These are phyloP conservation scores for Knipowitschia caucasica DNA, from an alignment of 2,797 vertebrate species.

Conservation along the genomic window DNA sequence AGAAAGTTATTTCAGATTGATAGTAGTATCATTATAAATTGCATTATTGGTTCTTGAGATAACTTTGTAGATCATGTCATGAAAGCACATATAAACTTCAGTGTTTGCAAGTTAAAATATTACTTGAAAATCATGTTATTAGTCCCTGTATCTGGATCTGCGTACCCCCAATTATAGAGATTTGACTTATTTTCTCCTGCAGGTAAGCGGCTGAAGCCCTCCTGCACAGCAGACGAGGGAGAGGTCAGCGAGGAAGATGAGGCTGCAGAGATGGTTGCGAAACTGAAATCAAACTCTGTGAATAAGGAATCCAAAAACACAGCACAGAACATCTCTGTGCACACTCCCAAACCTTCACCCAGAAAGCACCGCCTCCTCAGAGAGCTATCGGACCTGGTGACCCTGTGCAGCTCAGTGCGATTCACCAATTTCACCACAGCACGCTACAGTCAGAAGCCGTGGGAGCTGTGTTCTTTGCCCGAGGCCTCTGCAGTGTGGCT, in stretches of 20 bases:
- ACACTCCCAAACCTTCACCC: slow-evolving; percentile 35
- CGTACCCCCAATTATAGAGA: too few species aligned
- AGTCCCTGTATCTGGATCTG: too few species aligned
- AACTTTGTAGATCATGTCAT: too few species aligned
- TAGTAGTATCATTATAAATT: too few species aligned
- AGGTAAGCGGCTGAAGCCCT: slow-evolving; percentile 79
- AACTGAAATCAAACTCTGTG: slow-evolving; percentile 60
- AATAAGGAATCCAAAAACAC: slow-evolving; percentile 59
- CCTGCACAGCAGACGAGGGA: slow-evolving; percentile 75
- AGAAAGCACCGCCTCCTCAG: slow-evolving; percentile 77
- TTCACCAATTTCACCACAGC: slow-evolving; percentile 87
- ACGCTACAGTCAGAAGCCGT: slow-evolving; percentile 83
- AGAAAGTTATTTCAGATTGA: too few species aligned
- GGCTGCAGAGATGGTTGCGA: slow-evolving; percentile 86
- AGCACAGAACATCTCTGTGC: slow-evolving; percentile 9
- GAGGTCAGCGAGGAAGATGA: slow-evolving; percentile 92
- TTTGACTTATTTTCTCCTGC: too few species aligned
- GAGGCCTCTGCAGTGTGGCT: slow-evolving; percentile 86
- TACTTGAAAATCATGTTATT: too few species aligned
- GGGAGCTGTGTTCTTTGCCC: slow-evolving; percentile 88
- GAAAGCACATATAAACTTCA: too few species aligned
- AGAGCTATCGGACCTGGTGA: slow-evolving; percentile 87
- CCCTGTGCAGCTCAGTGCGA: slow-evolving; percentile 84
- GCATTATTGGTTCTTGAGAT: too few species aligned
- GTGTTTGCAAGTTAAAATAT: too few species aligned